Percentiles rank a stretch among this genome's conserved stretches.
Conservation (phyloP, 1,140 invertebrate genomes). For the Phymastichus coffea region DNA sequence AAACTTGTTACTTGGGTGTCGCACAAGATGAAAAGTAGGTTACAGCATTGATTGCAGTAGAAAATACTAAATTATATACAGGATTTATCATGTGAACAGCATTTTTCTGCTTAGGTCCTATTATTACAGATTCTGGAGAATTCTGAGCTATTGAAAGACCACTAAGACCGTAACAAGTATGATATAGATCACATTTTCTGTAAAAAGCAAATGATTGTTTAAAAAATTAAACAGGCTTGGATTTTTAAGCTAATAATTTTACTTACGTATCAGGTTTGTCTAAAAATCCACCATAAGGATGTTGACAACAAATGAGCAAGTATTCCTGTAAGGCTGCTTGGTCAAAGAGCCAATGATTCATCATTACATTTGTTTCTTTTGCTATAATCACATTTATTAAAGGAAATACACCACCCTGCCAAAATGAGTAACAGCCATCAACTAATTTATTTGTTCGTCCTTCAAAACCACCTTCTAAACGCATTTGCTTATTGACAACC, state of each 20-base stretch:
- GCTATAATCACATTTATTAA: constrained; percentile 65
- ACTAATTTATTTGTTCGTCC: constrained; percentile 97
- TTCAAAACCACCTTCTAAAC: constrained; percentile 89
- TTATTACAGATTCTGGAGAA: constrained; percentile 58
- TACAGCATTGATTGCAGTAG: constrained; percentile 42
- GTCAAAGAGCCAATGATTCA: constrained; percentile 72
- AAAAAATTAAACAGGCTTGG: too few species aligned
- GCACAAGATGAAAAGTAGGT: constrained; percentile 45
- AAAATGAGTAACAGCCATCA: constrained; percentile 98
- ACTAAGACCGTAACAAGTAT: constrained; percentile 94
- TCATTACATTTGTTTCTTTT: constrained; percentile 40
- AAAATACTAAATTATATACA: constrained; percentile 46
- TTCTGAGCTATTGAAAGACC: constrained; percentile 94
- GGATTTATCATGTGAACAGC: constrained; percentile 47
- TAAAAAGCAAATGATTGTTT: constrained; percentile 41
- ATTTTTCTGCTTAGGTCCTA: constrained; percentile 39
- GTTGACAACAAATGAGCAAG: constrained; percentile 89
- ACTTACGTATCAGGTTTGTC: constrained; percentile 95
- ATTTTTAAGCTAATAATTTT: too few species aligned
- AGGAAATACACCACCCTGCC: constrained; percentile 92
- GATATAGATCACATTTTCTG: constrained; percentile 88
- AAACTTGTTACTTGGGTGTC: constrained; percentile 40
- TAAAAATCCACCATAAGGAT: constrained; percentile 83
- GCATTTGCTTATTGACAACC: constrained; percentile 87
- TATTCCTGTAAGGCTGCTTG: constrained; percentile 91